These are phyloP conservation scores for Parnassius mnemosyne DNA, from an alignment of 2,888 invertebrate species.

Conservation along the genomic window DNA sequence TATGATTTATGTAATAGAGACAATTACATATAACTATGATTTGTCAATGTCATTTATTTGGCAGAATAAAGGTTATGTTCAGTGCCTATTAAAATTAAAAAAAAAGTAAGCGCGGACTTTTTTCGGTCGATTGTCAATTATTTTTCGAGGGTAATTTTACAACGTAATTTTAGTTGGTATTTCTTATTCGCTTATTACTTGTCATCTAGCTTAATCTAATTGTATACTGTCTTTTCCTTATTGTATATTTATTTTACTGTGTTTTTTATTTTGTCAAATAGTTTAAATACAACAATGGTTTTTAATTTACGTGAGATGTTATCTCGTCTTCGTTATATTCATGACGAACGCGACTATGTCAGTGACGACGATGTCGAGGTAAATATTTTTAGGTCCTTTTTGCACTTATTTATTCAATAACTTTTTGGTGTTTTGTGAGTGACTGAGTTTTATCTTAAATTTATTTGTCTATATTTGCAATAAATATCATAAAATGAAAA, in stretches of 20 bases:
- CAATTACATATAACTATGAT: no score
- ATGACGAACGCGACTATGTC: constrained; percentile 58
- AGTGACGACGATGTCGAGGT: constrained; percentile 47
- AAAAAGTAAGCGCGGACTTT: constrained; percentile 7
- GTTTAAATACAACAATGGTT: constrained; percentile 53
- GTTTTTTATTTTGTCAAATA: constrained; percentile 34
- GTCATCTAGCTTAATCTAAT: constrained; percentile 5
- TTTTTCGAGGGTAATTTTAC: constrained; percentile 17
- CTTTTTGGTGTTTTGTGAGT: background rate
- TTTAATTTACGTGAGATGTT: constrained; percentile 68
- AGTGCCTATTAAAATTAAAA: background rate
- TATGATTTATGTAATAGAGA: no score
- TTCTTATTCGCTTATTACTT: background rate
- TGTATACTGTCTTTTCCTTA: background rate
- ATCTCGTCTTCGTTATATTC: constrained; percentile 59
- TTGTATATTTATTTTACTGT: constrained; percentile 25
- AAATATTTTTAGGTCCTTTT: constrained; percentile 3
- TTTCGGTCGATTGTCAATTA: constrained; percentile 3
- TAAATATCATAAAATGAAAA: no score
- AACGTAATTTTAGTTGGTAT: background rate
- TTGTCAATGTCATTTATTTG: background rate
- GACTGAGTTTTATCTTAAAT: background rate
- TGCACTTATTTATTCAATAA: background rate
- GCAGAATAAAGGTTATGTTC: background rate
- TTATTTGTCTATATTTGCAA: background rate